Evolutionary conservation across 2,797 vertebrate species (phyloP), one percentile per base, ranked within the genome.

Genomic region (Carapus acus): DNA sequence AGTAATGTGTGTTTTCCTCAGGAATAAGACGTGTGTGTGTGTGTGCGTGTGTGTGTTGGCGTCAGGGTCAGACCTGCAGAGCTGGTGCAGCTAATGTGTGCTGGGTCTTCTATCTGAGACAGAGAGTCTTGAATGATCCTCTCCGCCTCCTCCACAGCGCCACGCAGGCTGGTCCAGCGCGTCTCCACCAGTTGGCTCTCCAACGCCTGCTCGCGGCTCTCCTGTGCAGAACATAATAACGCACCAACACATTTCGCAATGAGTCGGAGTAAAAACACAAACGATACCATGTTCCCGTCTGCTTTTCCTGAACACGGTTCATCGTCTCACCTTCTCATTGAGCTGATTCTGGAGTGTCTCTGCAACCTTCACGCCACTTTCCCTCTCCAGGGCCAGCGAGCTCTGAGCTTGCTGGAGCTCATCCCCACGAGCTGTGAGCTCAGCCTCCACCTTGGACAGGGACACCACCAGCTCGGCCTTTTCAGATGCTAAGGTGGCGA

Each of bases 71-170:
- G 67, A 94, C 96, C 95, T 49, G 94, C 89, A 0, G 94, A 95
- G 67, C 92, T 85, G 0, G 90, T 92, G 69, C 93, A 95, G 85
- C 92, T 84, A 62, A 91, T 80, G 73, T 96, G 93, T 4, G 87
- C 44, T 0, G 94, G 93, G 71, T 96, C 90, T 0, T 97, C 91
- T 1, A 96, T 80, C 69, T 79, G 91, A 48, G 73, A 41, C 61
- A 98, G 83, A 0, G 93, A 89, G 15, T 94, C 93, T 67, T 84
- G 88, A 27, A 98, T 75, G 72, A 94, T 90, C 54, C 46, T 75
- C 77, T 92, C 83, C 0, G 90, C 93, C 59, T 94, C 91, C 49
- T 72, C 86, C 1, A 89, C 44, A 0, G 86, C 83, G 37, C 81
- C 85, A 45, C 69, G 79, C 63, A 98, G 82, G 24, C 91, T 82